Conservation (phyloP, 2,113 vertebrate genomes). For the Podarcis raffonei region DNA sequence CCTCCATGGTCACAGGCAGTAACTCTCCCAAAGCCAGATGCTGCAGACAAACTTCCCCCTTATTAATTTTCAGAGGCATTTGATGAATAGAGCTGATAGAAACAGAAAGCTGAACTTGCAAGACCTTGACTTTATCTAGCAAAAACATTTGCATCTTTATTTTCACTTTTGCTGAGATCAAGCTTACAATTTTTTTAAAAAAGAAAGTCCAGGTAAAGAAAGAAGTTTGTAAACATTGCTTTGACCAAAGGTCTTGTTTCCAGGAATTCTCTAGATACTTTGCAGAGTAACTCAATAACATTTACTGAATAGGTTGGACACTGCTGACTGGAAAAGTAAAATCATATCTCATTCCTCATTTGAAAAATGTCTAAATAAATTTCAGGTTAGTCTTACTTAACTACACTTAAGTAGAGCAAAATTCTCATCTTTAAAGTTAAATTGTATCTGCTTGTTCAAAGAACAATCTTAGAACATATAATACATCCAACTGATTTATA, state of each 20-base stretch:
- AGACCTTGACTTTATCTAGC: neutral
- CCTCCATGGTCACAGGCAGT: too few species aligned
- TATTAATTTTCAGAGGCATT: neutral
- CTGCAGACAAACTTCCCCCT: too few species aligned
- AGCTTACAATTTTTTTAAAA: too few species aligned
- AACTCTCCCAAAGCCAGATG: too few species aligned
- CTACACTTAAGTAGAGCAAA: too few species aligned
- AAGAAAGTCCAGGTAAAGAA: neutral
- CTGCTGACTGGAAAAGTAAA: neutral
- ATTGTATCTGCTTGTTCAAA: too few species aligned
- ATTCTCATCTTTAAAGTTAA: too few species aligned
- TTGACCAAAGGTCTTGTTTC: neutral
- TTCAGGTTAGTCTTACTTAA: too few species aligned
- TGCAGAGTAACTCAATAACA: neutral
- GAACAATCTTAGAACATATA: too few species aligned
- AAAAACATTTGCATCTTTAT: neutral
- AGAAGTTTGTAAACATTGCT: neutral
- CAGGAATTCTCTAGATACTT: neutral
- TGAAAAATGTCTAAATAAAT: neutral
- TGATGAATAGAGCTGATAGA: neutral
- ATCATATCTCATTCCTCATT: neutral
- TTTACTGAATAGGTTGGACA: neutral
- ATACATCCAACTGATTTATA: too few species aligned
- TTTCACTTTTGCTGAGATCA: neutral
- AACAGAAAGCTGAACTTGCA: neutral